Evolutionary conservation across 2,797 vertebrate species (phyloP).

Genomic region (Alauda arvensis): DNA sequence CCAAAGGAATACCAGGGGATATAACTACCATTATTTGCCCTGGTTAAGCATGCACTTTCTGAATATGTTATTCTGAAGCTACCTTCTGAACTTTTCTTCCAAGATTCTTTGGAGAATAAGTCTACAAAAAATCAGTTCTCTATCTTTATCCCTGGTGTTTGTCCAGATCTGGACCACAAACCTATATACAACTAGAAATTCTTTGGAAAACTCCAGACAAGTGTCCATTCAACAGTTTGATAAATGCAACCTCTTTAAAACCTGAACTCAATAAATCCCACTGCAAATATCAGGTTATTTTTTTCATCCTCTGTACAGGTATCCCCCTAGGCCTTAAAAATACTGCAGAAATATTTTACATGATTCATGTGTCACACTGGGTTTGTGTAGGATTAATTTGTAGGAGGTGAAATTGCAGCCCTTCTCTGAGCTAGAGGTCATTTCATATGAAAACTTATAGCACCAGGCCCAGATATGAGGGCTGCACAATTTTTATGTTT

Average conservation of each 20-base stretch:
- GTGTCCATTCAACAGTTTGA: not conserved
- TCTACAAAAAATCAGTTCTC: not conserved
- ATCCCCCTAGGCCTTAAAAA: slow-evolving; percentile 5
- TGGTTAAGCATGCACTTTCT: not conserved
- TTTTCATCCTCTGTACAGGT: not conserved
- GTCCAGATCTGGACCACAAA: not conserved
- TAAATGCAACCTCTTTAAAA: slow-evolving; percentile 3
- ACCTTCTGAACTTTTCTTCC: not conserved
- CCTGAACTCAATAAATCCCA: not conserved
- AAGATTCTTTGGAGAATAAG: not conserved
- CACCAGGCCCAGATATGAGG: not conserved
- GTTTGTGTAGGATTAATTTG: slow-evolving; percentile 16
- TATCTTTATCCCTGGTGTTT: not conserved
- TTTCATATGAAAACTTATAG: slow-evolving; percentile 8
- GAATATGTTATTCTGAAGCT: not conserved
- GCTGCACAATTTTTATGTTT: not conserved
- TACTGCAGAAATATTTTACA: slow-evolving; percentile 8
- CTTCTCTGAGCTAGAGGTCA: slow-evolving; percentile 2
- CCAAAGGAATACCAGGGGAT: not conserved
- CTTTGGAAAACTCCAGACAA: not conserved
- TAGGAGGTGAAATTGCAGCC: slow-evolving; percentile 1
- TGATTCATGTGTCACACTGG: not conserved
- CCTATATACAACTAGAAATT: not conserved
- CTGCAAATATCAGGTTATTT: not conserved
- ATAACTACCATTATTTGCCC: not conserved